Evolutionary conservation across 2,113 vertebrate genomes (phyloP).

Genomic region (Gymnarchus niloticus): DNA sequence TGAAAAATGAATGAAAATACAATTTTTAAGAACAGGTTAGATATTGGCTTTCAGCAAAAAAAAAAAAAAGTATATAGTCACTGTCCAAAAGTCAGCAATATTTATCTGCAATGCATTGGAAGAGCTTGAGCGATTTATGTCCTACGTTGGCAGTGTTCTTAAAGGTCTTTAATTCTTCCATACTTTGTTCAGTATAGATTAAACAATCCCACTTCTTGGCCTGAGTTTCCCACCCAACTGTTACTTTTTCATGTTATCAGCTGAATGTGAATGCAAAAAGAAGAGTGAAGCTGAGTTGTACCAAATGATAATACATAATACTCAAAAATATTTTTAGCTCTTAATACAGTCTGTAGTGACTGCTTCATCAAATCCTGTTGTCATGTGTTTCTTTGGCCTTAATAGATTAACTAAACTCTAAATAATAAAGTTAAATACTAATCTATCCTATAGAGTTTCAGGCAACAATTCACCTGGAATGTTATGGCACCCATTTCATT

Average conservation of each 20-base stretch:
- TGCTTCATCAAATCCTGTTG: neutral
- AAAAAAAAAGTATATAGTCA: neutral
- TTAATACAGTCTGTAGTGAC: neutral
- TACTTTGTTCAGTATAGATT: neutral
- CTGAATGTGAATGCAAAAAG: neutral
- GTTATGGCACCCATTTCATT: too few relatives aligned
- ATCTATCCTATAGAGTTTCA: neutral
- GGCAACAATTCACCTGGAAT: neutral
- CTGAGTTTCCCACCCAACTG: neutral
- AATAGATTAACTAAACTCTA: too few relatives aligned
- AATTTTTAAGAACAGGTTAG: neutral
- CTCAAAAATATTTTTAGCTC: neutral
- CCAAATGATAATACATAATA: too few relatives aligned
- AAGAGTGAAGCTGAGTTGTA: too few relatives aligned
- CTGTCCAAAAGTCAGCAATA: neutral
- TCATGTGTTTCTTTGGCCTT: too few relatives aligned
- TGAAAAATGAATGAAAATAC: neutral
- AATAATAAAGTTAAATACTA: neutral
- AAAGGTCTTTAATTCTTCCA: too few relatives aligned
- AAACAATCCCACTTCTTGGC: too few relatives aligned
- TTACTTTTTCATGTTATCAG: neutral
- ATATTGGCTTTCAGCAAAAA: neutral
- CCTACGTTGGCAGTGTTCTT: neutral
- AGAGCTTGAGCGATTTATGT: too few relatives aligned
- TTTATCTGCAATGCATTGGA: neutral